phyloP scores from a whole-genome alignment of 2,888 invertebrate species.

The Melikaiella ostensackeni region DNA sequence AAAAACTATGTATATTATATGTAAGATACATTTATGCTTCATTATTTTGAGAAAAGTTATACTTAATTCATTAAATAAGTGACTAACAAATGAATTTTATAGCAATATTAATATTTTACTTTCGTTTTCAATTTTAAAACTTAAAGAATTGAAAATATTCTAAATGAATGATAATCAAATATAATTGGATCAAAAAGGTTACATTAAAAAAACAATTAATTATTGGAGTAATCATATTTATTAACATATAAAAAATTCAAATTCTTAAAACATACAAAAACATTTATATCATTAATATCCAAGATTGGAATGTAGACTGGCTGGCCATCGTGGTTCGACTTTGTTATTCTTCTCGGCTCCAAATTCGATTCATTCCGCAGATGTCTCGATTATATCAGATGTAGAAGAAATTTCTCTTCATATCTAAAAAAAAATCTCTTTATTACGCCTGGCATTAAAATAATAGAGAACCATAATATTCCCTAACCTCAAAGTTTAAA shows the following conservation, averaged over 20 bases:
- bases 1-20: background rate
- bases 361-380: background rate
- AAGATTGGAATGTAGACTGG: background rate
- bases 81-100: background rate
- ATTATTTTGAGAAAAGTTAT: background rate
- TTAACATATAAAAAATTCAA: background rate
- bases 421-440: background rate
- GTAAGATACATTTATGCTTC: background rate
- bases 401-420: background rate
- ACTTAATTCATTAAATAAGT: background rate
- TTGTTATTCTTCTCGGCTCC: background rate
- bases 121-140: background rate
- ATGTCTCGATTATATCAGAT: background rate
- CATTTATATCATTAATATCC: background rate
- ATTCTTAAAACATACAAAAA: background rate
- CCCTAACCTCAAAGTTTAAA: background rate
- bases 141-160: too few species aligned
- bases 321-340: background rate
- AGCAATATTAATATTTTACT: background rate
- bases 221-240: too few species aligned
- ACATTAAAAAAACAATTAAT: background rate
- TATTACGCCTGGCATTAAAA: background rate
- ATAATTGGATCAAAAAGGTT: background rate
- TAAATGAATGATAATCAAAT: background rate
- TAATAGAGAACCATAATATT: background rate